phyloP scores from a whole-genome alignment of 2,113 vertebrate genomes.

The Passer montanus region DNA sequence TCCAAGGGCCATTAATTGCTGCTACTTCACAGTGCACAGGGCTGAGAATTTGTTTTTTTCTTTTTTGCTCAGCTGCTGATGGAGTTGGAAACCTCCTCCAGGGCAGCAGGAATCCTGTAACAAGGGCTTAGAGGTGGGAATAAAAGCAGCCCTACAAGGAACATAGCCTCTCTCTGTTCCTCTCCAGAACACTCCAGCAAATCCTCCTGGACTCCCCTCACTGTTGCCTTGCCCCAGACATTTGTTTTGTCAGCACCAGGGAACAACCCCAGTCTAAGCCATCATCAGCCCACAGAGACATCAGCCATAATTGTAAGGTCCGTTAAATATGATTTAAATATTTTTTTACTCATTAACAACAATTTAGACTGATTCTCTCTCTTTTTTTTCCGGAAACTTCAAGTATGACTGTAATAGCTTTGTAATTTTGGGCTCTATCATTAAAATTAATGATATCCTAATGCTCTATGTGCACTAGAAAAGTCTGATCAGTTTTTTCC shows the following conservation, averaged over 20 bases:
- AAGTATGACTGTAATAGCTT: conserved; percentile 70
- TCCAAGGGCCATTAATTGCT: not conserved
- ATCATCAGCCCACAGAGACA: not conserved
- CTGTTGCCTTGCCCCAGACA: accelerated
- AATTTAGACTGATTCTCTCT: conserved; percentile 47
- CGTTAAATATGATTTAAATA: conserved; percentile 63
- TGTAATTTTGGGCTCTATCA: conserved; percentile 69
- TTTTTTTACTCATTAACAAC: conserved; percentile 65
- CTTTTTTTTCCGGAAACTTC: not conserved
- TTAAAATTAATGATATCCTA: conserved; percentile 76
- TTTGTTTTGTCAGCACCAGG: not conserved
- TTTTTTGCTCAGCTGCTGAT: not conserved
- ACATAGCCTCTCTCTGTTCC: accelerated
- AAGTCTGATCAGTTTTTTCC: conserved; percentile 65
- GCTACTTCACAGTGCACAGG: not conserved
- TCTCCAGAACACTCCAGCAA: not conserved
- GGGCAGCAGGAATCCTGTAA: not conserved
- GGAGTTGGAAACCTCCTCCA: not conserved
- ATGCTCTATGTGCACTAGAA: conserved; percentile 59
- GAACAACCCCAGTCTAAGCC: not conserved
- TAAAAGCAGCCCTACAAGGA: not conserved
- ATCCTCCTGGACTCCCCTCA: not conserved
- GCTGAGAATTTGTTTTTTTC: not conserved
- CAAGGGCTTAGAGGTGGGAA: not conserved
- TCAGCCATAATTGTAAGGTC: conserved; percentile 21